Evolutionary conservation across 2,797 vertebrate genomes (phyloP).

Genomic region (Garrulus glandarius): DNA sequence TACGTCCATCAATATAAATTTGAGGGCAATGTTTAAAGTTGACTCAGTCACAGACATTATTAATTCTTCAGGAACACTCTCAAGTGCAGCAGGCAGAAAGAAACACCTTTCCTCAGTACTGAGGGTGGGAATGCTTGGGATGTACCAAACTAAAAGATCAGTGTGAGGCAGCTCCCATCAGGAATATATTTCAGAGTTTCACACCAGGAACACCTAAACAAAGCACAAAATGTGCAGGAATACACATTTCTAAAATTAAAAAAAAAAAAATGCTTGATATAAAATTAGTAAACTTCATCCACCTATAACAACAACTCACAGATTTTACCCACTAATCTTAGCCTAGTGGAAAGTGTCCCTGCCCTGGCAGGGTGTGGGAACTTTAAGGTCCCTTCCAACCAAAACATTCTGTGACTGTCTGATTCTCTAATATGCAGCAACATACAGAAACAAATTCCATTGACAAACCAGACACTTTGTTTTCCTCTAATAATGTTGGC

Average conservation of each 20-base stretch:
- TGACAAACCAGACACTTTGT: neutral
- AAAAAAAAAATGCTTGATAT: neutral
- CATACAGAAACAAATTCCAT: neutral
- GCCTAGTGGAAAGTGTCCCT: too few species aligned
- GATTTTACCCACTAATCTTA: neutral
- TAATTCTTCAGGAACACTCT: neutral
- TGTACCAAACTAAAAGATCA: neutral
- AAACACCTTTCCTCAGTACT: neutral
- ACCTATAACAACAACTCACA: neutral
- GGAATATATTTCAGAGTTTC: neutral
- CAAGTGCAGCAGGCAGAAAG: neutral
- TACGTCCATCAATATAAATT: neutral
- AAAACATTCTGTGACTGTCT: neutral
- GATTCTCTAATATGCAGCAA: neutral
- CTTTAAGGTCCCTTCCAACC: neutral
- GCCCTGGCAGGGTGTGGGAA: neutral
- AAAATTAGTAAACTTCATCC: neutral
- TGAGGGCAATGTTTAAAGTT: neutral
- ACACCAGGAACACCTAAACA: neutral
- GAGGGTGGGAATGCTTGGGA: neutral
- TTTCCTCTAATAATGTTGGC: neutral
- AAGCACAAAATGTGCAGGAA: neutral
- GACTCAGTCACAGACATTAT: neutral
- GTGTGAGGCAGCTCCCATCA: neutral
- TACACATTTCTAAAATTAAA: neutral